Evolutionary conservation across 2,797 vertebrate genomes (phyloP).

Genomic region (Gadopsis marmoratus): DNA sequence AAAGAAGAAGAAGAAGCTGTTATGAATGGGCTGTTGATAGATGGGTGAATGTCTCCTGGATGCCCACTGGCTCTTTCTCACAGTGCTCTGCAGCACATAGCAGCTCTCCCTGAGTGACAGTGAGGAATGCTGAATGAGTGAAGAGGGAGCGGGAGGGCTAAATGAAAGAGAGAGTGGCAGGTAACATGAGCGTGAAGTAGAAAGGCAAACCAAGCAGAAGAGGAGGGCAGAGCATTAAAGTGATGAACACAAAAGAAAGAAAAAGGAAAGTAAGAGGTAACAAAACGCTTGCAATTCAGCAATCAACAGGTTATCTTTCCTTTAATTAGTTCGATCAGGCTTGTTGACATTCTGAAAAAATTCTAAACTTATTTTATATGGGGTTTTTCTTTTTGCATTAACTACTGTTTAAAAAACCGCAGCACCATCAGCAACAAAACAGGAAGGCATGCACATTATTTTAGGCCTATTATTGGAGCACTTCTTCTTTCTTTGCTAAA

Average conservation of each 20-base stretch:
- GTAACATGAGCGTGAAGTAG: neutral
- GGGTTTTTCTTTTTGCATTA: too few relatives aligned
- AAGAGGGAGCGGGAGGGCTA: constrained; percentile 4
- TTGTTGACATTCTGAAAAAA: too few relatives aligned
- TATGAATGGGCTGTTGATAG: constrained; percentile 52
- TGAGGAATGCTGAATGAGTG: constrained; percentile 43
- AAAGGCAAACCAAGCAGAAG: neutral
- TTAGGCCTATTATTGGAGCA: neutral
- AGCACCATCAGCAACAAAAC: neutral
- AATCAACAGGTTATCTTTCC: neutral
- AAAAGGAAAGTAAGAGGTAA: neutral
- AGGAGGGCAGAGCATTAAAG: neutral
- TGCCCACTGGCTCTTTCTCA: constrained; percentile 38
- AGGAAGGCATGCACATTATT: neutral
- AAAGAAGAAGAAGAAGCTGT: constrained; percentile 9
- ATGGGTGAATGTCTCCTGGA: constrained; percentile 27
- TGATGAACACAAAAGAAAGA: neutral
- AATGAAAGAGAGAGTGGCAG: constrained; percentile 12
- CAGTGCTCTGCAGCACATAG: constrained; percentile 49
- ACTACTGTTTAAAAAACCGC: too few relatives aligned
- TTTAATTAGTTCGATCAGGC: neutral
- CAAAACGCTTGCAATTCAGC: neutral
- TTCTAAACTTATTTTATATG: too few relatives aligned
- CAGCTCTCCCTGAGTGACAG: constrained; percentile 37
- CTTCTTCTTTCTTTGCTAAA: neutral